Conservation (phyloP, 1,140 invertebrate genomes). For the Drosophila kanapiae region DNA sequence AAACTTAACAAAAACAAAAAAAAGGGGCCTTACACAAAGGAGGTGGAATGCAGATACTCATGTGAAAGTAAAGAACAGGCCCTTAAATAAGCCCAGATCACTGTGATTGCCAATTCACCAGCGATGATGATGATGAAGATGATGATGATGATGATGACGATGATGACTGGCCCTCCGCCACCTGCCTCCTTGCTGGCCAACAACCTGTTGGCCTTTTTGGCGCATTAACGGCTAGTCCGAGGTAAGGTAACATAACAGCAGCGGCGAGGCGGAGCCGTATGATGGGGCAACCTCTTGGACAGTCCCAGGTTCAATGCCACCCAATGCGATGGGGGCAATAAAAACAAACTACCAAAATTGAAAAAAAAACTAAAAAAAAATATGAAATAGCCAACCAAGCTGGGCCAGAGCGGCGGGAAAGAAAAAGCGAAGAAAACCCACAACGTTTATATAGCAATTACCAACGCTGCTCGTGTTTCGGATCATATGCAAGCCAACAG, state of each 20-base stretch:
- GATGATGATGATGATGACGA: constrained; percentile 12
- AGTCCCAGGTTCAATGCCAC: constrained; percentile 73
- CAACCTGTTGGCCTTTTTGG: constrained; percentile 70
- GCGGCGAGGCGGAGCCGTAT: neutral
- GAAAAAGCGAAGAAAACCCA: constrained; percentile 51
- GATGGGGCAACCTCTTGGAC: constrained; percentile 39
- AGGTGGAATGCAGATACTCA: constrained; percentile 50
- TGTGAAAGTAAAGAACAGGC: constrained; percentile 77
- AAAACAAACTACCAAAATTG: constrained; percentile 78
- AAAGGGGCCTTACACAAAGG: constrained; percentile 21
- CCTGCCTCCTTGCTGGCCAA: constrained; percentile 12
- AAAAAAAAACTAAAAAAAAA: constrained; percentile 17
- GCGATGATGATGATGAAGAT: constrained; percentile 19
- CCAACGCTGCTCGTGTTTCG: constrained; percentile 76
- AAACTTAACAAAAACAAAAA: constrained; percentile 18
- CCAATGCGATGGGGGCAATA: constrained; percentile 67
- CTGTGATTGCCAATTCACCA: constrained; percentile 59
- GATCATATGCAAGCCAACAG: constrained; percentile 51
- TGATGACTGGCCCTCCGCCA: constrained; percentile 11
- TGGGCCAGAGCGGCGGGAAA: constrained; percentile 24
- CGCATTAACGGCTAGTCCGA: constrained; percentile 72
- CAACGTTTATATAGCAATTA: constrained; percentile 79
- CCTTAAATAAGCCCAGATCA: constrained; percentile 72
- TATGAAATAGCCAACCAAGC: constrained; percentile 4
- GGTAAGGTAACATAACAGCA: neutral